A percentile compares a stretch with the other conserved stretches of the same genome.
These are phyloP conservation scores for Aspidiotus rigidus DNA, from an alignment of 2,888 invertebrate species.

Conservation along the genomic window DNA sequence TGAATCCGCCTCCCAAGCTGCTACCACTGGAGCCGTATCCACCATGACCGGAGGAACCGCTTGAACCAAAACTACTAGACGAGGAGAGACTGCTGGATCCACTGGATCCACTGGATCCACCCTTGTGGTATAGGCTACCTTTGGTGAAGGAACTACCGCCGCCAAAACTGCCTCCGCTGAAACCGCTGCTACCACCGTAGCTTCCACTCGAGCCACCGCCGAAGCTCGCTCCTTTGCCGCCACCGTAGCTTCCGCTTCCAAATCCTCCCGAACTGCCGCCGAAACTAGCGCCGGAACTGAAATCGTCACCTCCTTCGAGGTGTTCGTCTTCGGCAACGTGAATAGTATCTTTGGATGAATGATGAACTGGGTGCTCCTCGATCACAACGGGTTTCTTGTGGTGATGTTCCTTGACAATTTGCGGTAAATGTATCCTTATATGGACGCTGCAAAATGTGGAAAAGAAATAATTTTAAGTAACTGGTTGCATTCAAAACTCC, in stretches of 20 bases:
- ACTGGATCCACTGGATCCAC: neutral
- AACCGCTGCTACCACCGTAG: neutral
- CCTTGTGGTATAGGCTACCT: neutral
- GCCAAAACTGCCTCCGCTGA: conserved; percentile 1
- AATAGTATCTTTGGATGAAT: neutral
- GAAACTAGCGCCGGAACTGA: conserved; percentile 2
- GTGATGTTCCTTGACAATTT: neutral
- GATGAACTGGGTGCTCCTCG: neutral
- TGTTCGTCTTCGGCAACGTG: neutral
- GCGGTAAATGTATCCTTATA: neutral
- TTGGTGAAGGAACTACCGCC: neutral
- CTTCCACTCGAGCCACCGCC: neutral
- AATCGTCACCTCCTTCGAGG: neutral
- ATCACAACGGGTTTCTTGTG: neutral
- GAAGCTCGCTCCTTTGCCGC: neutral
- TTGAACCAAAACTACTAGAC: no score
- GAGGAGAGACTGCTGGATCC: neutral
- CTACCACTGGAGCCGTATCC: neutral
- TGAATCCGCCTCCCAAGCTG: neutral
- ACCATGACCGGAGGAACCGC: neutral
- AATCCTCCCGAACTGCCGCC: neutral
- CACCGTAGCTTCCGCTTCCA: neutral
- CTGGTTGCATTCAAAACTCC: neutral
- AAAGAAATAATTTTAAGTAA: neutral
- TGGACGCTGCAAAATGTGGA: neutral